Evolutionary conservation across 2,888 invertebrate genomes (phyloP), one percentile per base, ranked within the genome.

Genomic region (Eupsilia transversa): DNA sequence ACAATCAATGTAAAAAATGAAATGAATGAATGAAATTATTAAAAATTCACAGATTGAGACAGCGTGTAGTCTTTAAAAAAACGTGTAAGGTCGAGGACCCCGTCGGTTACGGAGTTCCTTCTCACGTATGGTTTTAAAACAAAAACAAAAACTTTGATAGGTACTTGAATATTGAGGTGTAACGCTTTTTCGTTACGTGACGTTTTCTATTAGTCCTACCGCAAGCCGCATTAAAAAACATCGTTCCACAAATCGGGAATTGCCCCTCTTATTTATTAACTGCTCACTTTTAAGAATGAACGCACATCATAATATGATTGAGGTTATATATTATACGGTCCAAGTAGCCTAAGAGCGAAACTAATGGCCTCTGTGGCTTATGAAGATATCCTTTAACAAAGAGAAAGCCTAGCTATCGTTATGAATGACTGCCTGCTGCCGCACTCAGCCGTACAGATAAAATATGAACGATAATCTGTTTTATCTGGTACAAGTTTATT

Each of bases 281-380:
- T 23, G 43, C 5, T 46, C 7, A 66, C 12, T 20, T 17, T 23
- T 23, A 30, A 38, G 17, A 35, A 30, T 35, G 17, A 46, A 43
- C 10, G 27, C 17, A 20, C 6, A 33, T 27, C 23, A 41, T 20
- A 54, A 9, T 38, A 9, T n/a, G 30, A 20, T 52, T 17, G 5
- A 41, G 41, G 20, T n/a, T 23, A 20, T 23, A 20, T 43, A 4
- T 57, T 33, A 38, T 0, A 23, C 33, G 30, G 9, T 52, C 20
- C 33, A 17, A 57, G 35, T 43, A 46, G 14, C 35, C 3, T 23
- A 2, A 41, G 12, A 46, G 20, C 3, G 5, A 30, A 69, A 60
- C 41, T 68, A 81, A 80, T 60, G 76, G 65, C 43, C 30, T 23
- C 27, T 14, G 33, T 9, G 33, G 77, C 77, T 69, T 77, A 66